Evolutionary conservation across 2,113 vertebrate genomes (phyloP), one percentile per base, ranked within the genome.

Genomic region (Sapayoa aenigma): DNA sequence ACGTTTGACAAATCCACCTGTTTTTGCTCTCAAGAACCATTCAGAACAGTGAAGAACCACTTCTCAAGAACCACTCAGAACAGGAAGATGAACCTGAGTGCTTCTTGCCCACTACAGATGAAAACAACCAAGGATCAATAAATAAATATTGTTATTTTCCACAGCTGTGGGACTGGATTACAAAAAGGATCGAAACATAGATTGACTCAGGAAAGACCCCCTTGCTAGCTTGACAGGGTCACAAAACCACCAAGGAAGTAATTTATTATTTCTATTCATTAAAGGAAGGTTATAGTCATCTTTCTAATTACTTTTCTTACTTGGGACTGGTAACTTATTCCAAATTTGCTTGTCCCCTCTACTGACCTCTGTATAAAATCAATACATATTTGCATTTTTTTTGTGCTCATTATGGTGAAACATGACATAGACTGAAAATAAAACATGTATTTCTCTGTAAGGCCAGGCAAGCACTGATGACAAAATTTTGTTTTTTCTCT

Each of bases 221-320:
- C 88, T 95, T 95, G 68, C 87, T 82, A 94, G 82, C 81, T 95
- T 96, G 95, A 96, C 93, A 97, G 96, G 95, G 93, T 98, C 95
- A 97, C 49, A 83, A 81, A 90, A 96, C 87, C 85, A 96, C 84
- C 71, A 71, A 80, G 96, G 95, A 97, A 97, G 96, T 96, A 0
- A 96, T 97, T 97, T 97, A 97, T 98, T 97, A 97, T 93, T 95
- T 94, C 72, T 97, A 96, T 97, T 97, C 96, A 97, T 97, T 97
- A 97, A 95, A 95, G 84, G 96, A 96, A 96, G 94, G 96, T 97
- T 97, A 87, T 84, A 95, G 82, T 94, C 86, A 95, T 97, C 82
- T 95, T 96, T 96, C 91, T 96, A 97, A 97, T 97, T 98, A 97
- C 95, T 97, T 97, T 97, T 97, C 94, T 94, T 96, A 95, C 89